Evolutionary conservation across 2,113 vertebrate species (phyloP).

Genomic region (Zosterops japonicus): DNA sequence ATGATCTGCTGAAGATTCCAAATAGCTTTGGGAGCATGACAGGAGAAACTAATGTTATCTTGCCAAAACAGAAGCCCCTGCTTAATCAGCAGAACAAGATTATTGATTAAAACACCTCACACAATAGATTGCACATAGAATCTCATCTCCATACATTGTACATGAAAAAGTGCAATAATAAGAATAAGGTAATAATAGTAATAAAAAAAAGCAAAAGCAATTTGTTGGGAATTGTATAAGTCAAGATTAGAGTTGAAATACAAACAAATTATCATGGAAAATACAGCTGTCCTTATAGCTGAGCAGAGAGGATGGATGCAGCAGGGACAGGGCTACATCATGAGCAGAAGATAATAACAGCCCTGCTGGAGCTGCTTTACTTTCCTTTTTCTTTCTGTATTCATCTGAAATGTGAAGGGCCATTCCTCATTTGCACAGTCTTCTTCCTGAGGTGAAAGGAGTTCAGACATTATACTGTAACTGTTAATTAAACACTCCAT

Average conservation of each 20-base stretch:
- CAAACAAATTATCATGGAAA: conserved; percentile 63
- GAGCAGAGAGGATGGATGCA: background rate
- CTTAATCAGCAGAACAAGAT: conserved; percentile 90
- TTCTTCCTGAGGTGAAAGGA: conserved; percentile 49
- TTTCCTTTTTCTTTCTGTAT: background rate
- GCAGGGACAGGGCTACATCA: background rate
- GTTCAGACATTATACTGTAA: conserved; percentile 29
- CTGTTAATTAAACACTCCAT: conserved; percentile 65
- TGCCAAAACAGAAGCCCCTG: conserved; percentile 82
- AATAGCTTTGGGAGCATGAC: conserved; percentile 83
- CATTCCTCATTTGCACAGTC: conserved; percentile 26
- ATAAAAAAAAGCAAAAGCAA: conserved; percentile 46
- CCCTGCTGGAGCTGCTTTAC: background rate
- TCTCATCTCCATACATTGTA: conserved; percentile 76
- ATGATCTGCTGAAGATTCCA: conserved; percentile 87
- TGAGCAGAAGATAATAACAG: background rate
- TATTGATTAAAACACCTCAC: conserved; percentile 88
- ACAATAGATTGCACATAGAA: conserved; percentile 79
- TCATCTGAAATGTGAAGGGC: conserved; percentile 36
- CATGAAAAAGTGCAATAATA: conserved; percentile 74
- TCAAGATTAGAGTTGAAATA: conserved; percentile 67
- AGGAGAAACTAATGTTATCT: conserved; percentile 90
- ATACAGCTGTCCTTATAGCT: conserved; percentile 40
- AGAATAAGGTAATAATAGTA: conserved; percentile 68
- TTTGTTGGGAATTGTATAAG: conserved; percentile 68